phyloP scores from a whole-genome alignment of 2,888 invertebrate genomes.

The Pristionchus mayeri region DNA sequence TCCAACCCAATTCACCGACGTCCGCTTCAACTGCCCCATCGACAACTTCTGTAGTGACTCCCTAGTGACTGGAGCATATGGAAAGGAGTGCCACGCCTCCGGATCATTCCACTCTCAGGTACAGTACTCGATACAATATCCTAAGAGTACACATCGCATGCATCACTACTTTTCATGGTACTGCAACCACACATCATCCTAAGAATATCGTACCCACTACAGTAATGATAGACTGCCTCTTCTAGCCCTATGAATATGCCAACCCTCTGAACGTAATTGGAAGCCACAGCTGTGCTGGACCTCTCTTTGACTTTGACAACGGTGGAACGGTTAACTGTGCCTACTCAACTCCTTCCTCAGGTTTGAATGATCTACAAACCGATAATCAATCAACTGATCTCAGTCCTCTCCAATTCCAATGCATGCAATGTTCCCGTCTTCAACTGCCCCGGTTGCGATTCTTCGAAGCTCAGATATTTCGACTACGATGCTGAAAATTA shows the following conservation, averaged over 20 bases:
- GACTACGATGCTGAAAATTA: background rate
- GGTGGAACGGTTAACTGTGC: background rate
- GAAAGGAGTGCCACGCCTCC: background rate
- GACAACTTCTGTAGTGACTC: slow-evolving; percentile 15
- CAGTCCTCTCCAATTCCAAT: background rate
- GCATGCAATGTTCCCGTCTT: background rate
- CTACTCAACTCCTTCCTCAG: background rate
- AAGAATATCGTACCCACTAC: too few relatives aligned
- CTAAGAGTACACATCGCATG: too few relatives aligned
- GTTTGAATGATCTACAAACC: background rate
- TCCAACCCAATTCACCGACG: background rate
- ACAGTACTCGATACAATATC: background rate
- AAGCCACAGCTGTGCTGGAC: background rate
- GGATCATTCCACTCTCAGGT: slow-evolving; percentile 1
- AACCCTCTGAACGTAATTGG: background rate
- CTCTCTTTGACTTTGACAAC: background rate
- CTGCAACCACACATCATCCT: too few relatives aligned
- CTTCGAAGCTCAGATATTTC: background rate
- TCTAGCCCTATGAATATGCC: background rate
- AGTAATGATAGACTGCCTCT: too few relatives aligned
- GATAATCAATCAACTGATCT: background rate
- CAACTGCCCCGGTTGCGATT: background rate
- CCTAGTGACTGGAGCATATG: background rate
- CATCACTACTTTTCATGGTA: too few relatives aligned
- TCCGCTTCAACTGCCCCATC: background rate